Conservation (phyloP, 2,113 vertebrate species). For the Phylloscopus trochilus region DNA sequence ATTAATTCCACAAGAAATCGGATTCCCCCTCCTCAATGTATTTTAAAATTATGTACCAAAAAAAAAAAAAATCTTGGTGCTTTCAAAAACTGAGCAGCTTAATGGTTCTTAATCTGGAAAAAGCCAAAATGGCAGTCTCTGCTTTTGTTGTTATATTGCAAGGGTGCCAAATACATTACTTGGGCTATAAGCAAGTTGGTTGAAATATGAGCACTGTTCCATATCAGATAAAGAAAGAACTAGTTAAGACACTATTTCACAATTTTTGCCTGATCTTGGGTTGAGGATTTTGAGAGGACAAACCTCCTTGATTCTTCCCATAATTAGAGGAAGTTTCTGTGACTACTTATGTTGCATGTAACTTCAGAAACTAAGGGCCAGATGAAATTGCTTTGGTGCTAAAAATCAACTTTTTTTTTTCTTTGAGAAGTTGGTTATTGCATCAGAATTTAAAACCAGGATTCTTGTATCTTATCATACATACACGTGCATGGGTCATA, state of each 20-base stretch:
- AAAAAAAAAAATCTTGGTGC: neutral
- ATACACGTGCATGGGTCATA: rapidly evolving
- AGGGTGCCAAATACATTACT: neutral
- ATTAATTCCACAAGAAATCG: neutral
- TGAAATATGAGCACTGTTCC: neutral
- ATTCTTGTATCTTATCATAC: neutral
- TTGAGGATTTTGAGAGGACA: neutral
- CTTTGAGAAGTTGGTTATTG: neutral
- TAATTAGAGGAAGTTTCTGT: neutral
- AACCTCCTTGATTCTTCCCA: neutral
- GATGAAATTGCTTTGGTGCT: neutral
- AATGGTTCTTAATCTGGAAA: neutral
- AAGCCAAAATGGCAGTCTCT: rapidly evolving
- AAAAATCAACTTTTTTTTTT: neutral
- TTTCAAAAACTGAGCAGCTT: neutral
- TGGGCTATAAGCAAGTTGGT: neutral
- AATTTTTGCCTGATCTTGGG: neutral
- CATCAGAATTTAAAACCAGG: neutral
- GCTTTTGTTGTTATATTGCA: neutral
- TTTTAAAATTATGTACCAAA: neutral
- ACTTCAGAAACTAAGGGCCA: neutral
- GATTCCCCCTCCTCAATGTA: neutral
- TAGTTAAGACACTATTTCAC: neutral
- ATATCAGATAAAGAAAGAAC: neutral
- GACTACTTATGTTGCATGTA: neutral